Evolutionary conservation across 1,140 invertebrate genomes (phyloP), one percentile per base, ranked within the genome.

Genomic region (Maniola jurtina): DNA sequence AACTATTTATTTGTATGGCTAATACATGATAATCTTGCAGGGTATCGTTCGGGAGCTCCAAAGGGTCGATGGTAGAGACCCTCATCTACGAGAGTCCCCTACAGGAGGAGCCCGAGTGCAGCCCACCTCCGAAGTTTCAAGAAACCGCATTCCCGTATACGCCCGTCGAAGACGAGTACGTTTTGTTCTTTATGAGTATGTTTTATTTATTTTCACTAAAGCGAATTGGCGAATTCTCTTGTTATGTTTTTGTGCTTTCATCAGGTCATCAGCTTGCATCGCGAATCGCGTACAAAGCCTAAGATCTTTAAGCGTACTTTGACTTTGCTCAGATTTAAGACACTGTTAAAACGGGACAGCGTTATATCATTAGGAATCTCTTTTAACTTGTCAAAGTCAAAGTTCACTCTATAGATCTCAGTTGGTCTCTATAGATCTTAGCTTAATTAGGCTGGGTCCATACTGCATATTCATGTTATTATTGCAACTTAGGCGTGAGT

Each of bases 51-150:
- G 97, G 96, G 54, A 97, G 96, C 81, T 97, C 96, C 70, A 97
- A 97, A 91, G 96, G 96, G 61, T 97, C 96, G n/a, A 97, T 97
- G 96, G 96, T 97, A 42, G 97, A 98, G 91, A 98, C 97, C 14
- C 92, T 97, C 42, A 96, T 97, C 64, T 97, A 96, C 88, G 96
- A 97, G 90, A 97, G 95, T 70, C 94, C 94, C 52, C 92, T 95
- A 61, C 91, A 93, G 71, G 94, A 95, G 85, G 94, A 95, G 81
- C 94, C 94, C 50, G 94, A 94, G 75, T 83, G 73, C 72, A 90
- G 85, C 68, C 90, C 83, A 40, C 89, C 74, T 54, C 86, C 77
- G n/a, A 84, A 80, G 64, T 69, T 75, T 64, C 84, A 88, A 75
- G 88, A 90, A 75, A 86, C 88, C 6, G 68, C 83, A 33, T 90